Evolutionary conservation across 2,113 vertebrate species (phyloP).

Genomic region (Xiphophorus couchianus): DNA sequence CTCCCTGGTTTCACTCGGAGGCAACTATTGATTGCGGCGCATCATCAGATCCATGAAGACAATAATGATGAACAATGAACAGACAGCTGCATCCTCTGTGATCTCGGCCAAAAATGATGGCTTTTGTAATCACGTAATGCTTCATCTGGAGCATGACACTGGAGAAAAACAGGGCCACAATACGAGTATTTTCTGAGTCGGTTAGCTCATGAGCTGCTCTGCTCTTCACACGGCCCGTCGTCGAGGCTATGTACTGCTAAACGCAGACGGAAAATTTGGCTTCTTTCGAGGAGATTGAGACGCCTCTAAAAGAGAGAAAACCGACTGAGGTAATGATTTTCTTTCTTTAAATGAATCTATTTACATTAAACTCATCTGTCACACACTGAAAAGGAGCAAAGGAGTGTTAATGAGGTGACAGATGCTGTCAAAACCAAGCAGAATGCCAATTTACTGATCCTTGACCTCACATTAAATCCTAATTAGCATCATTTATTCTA

Average conservation of each 20-base stretch:
- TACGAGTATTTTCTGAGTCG: slow-evolving; percentile 54
- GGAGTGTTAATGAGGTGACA: slow-evolving; percentile 12
- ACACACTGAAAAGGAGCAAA: slow-evolving; percentile 3
- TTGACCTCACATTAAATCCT: slow-evolving; percentile 31
- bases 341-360: neutral
- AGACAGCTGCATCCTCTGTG: slow-evolving; percentile 70
- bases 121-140: slow-evolving; percentile 57
- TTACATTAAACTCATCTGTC: neutral
- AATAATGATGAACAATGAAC: slow-evolving; percentile 78
- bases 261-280: slow-evolving; percentile 3
- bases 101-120: slow-evolving; percentile 57
- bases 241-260: slow-evolving; percentile 1
- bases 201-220: slow-evolving; percentile 30
- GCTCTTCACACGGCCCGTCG: slow-evolving; percentile 18
- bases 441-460: slow-evolving; percentile 9
- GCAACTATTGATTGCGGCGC: slow-evolving; percentile 73
- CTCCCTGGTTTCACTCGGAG: slow-evolving; percentile 63
- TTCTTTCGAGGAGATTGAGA: neutral
- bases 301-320: neutral
- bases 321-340: neutral
- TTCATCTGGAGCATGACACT: slow-evolving; percentile 60
- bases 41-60: slow-evolving; percentile 75
- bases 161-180: slow-evolving; percentile 42
- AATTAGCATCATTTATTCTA: slow-evolving; percentile 30
- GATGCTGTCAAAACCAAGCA: slow-evolving; percentile 15